A percentile compares a stretch with the other conserved stretches of the same genome.
Evolutionary conservation across 2,113 vertebrate species (phyloP).

Genomic region (Otocyon megalotis): DNA sequence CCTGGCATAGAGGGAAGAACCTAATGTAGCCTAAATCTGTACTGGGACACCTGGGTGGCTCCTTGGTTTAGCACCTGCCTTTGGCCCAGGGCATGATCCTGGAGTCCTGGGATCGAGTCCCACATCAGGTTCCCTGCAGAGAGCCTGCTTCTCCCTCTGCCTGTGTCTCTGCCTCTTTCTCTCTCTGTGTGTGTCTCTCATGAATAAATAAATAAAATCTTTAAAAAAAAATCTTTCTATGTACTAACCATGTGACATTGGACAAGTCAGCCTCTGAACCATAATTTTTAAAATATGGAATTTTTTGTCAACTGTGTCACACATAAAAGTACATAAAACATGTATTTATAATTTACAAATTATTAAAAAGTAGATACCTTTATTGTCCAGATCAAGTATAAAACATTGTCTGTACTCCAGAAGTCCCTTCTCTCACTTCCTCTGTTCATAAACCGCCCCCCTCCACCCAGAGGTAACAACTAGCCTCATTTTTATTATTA

Average conservation of each 20-base stretch:
- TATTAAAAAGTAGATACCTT: slow-evolving; percentile 36
- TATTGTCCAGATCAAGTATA: slow-evolving; percentile 24
- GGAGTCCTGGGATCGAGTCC: too few species aligned
- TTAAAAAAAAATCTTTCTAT: neutral
- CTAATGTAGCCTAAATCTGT: neutral
- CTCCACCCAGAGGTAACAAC: neutral
- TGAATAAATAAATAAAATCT: too few species aligned
- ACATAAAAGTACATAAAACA: neutral
- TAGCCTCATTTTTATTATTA: neutral
- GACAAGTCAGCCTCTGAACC: neutral
- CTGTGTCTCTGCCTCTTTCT: too few species aligned
- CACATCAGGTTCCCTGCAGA: too few species aligned
- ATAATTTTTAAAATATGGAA: slow-evolving; percentile 17
- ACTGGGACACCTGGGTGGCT: too few species aligned
- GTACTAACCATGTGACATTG: neutral
- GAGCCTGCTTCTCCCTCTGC: too few species aligned
- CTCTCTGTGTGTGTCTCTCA: too few species aligned
- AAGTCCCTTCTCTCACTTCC: neutral
- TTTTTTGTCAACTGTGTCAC: neutral
- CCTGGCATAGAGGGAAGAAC: neutral
- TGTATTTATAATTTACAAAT: neutral
- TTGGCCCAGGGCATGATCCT: too few species aligned
- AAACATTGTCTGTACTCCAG: neutral
- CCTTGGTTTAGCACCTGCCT: too few species aligned
- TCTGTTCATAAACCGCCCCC: neutral